Percentiles rank a stretch among this genome's conserved stretches.
phyloP scores from a whole-genome alignment of 2,888 invertebrate species.

The Hirtodrosophila confusa region DNA sequence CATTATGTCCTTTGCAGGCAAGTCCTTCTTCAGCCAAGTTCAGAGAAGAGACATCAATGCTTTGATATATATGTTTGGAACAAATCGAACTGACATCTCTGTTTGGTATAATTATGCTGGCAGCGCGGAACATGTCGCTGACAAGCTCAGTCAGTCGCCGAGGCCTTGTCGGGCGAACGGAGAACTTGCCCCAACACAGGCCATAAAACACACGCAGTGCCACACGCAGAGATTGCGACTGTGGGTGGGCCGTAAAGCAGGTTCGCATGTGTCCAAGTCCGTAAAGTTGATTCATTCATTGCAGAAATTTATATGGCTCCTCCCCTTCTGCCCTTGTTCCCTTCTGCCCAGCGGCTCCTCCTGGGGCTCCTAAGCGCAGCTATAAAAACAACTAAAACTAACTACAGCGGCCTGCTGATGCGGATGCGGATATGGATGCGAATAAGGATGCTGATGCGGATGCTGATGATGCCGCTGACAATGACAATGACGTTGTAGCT shows the following conservation, averaged over 20 bases:
- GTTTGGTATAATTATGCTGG: conserved; percentile 70
- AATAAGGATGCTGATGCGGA: conserved; percentile 22
- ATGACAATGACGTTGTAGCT: conserved; percentile 66
- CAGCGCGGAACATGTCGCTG: conserved; percentile 67
- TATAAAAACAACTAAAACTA: conserved; percentile 42
- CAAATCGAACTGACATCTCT: too few species aligned
- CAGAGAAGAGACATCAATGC: too few species aligned
- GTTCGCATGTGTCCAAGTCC: conserved; percentile 70
- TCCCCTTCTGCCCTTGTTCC: too few species aligned
- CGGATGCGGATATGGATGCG: conserved; percentile 11
- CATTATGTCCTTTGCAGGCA: too few species aligned
- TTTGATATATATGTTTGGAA: too few species aligned
- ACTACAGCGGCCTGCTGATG: conserved; percentile 22
- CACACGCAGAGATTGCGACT: conserved; percentile 25
- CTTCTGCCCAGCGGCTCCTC: too few species aligned
- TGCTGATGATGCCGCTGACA: conserved; percentile 60
- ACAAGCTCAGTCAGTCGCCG: conserved; percentile 68
- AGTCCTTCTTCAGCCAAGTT: too few species aligned
- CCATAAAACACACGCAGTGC: conserved; percentile 48
- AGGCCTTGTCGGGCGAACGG: conserved; percentile 67
- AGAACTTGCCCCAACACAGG: conserved; percentile 47
- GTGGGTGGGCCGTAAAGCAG: conserved; percentile 67
- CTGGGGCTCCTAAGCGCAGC: conserved; percentile 25
- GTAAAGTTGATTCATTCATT: conserved; percentile 78
- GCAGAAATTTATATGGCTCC: conserved; percentile 72